Conservation (phyloP, 2,797 vertebrate species). For the Gorsachius magnificus region DNA sequence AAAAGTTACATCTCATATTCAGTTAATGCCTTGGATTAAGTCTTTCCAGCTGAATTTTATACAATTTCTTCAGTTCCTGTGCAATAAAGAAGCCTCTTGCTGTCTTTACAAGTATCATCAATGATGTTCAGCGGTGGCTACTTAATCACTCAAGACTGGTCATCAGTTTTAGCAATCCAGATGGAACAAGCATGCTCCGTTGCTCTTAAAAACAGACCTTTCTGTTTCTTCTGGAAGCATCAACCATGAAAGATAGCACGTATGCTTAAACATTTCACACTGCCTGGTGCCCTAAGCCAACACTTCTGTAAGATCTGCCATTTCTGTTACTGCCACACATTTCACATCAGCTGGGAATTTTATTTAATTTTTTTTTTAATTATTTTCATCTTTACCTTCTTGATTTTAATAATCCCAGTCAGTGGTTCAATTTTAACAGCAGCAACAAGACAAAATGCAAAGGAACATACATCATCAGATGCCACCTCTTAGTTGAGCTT, state of each 20-base stretch:
- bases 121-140: background rate
- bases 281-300: background rate
- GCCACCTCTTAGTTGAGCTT: background rate
- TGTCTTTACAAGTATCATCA: slow-evolving; percentile 1
- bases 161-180: background rate
- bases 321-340: background rate
- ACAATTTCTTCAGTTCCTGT: background rate
- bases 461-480: background rate
- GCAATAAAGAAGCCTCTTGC: background rate
- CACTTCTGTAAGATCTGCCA: background rate
- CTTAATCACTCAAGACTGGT: background rate
- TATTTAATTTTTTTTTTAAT: background rate
- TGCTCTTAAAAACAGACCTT: background rate
- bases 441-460: background rate
- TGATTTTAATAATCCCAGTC: background rate
- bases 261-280: background rate
- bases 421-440: background rate
- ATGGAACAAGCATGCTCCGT: background rate
- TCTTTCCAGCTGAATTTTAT: slow-evolving; percentile 33
- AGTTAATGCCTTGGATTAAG: background rate
- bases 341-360: background rate
- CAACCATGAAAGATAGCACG: background rate
- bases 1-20: background rate
- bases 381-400: background rate
- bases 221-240: background rate